Conservation (phyloP, 2,888 invertebrate genomes). For the Xanthorhoe spadicearia region DNA sequence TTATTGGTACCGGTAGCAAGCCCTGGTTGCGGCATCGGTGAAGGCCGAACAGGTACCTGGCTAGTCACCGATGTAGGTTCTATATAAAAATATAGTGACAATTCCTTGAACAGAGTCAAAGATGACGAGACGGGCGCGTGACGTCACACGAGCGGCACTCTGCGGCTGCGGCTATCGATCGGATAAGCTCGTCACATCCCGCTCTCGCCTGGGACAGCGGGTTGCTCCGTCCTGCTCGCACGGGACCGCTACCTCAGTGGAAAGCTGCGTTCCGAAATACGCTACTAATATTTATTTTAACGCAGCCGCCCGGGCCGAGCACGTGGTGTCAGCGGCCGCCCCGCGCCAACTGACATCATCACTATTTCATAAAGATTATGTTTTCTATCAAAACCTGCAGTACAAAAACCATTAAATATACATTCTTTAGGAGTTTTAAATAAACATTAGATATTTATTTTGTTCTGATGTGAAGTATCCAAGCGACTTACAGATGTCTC, state of each 20-base stretch:
- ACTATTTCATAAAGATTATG: neutral
- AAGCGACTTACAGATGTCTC: too few relatives aligned
- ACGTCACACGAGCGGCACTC: conserved; percentile 81
- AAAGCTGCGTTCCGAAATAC: conserved; percentile 80
- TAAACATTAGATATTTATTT: neutral
- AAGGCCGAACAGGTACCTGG: conserved; percentile 40
- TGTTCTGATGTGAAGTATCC: neutral
- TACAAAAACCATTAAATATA: neutral
- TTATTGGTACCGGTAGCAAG: too few relatives aligned
- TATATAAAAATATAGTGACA: conserved; percentile 76
- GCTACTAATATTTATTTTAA: conserved; percentile 85
- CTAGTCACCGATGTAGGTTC: conserved; percentile 47
- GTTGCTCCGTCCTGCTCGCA: conserved; percentile 60
- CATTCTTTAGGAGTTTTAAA: neutral
- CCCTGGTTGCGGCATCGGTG: conserved; percentile 32
- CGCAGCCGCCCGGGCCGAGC: conserved; percentile 74
- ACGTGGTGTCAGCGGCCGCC: conserved; percentile 64
- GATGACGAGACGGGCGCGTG: conserved; percentile 82
- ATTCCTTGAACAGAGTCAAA: conserved; percentile 80
- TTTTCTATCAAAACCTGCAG: neutral
- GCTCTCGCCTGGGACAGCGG: conserved; percentile 57
- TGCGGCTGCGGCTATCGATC: conserved; percentile 85
- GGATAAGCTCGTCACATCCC: conserved; percentile 71
- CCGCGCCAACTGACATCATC: conserved; percentile 17
- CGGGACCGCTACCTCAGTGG: conserved; percentile 63